These are phyloP conservation scores for Volucella bombylans DNA, from an alignment of 2,888 invertebrate genomes.

Conservation along the genomic window DNA sequence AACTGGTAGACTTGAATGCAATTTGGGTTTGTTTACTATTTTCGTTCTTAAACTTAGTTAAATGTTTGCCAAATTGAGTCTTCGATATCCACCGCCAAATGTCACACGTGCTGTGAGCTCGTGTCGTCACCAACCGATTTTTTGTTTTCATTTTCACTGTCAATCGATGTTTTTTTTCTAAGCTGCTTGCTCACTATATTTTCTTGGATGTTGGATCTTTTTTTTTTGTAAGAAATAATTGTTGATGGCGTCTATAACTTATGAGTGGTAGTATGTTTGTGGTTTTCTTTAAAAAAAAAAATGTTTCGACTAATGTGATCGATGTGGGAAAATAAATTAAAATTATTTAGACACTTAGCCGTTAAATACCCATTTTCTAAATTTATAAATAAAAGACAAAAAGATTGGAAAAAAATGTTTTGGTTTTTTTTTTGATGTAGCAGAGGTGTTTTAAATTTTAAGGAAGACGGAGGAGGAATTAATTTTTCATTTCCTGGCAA, in stretches of 20 bases:
- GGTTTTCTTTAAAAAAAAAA: slow-evolving; percentile 1
- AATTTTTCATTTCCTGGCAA: slow-evolving; percentile 45
- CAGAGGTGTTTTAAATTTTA: neutral
- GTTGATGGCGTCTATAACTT: slow-evolving; percentile 35
- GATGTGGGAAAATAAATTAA: slow-evolving; percentile 44
- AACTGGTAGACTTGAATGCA: too few relatives aligned
- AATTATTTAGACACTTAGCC: slow-evolving; percentile 24
- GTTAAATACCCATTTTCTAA: neutral
- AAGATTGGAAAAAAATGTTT: neutral
- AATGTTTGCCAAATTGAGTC: too few relatives aligned
- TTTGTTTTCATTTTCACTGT: slow-evolving; percentile 22
- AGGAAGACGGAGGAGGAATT: slow-evolving; percentile 1
- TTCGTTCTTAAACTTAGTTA: neutral
- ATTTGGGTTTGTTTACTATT: too few relatives aligned
- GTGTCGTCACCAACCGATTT: neutral
- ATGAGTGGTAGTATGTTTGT: neutral
- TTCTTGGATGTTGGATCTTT: slow-evolving; percentile 6
- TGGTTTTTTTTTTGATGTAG: neutral
- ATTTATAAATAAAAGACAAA: neutral
- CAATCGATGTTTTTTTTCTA: slow-evolving; percentile 14
- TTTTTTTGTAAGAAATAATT: slow-evolving; percentile 28
- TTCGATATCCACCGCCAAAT: neutral
- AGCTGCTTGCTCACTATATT: slow-evolving; percentile 2
- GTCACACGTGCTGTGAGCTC: slow-evolving; percentile 22
- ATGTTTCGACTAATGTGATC: slow-evolving; percentile 43